Base-by-base conservation (phyloP, 1,140 invertebrate genomes). In the Sycophila sp. region DNA sequence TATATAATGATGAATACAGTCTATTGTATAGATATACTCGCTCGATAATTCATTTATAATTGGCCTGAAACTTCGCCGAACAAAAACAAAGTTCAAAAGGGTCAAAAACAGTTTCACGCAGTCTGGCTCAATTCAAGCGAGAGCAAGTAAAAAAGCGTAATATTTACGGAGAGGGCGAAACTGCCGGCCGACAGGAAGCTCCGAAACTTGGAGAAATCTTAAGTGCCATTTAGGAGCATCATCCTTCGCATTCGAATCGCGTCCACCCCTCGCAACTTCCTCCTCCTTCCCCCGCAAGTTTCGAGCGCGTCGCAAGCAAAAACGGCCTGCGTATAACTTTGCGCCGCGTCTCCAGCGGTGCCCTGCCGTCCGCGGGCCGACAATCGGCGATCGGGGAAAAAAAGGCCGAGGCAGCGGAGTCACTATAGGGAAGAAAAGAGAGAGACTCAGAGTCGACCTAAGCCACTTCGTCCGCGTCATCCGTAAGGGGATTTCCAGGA, bases 401-500 rank as follows among this genome's bases (percentile, higher is more conserved):
- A 53, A 28, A 51, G 15, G 26, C 51, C 11, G 8, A 10, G 7
- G 11, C 7, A 53, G 42, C 4, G 42, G 42, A 22, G 19, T 47
- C 42, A 8, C 19, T 47, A 22, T 47, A 22, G 19, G n/a, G 51
- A 30, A 53, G 51, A 53, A 53, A 53, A 53, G n/a, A 22, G 26
- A 53, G 19, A 24, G 51, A 30, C 24, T 28, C 7, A 7, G 38
- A 24, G 36, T 19, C 13, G 15, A 2, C 17, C 17, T 32, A 56
- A 36, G n/a, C 53, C 15, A 60, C 58, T 40, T 42, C 38, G 22
- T 60, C 58, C 22, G 58, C 38, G 36, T 42, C 58, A 45, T 59
- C 36, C 56, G 34, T 59, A 59, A 59, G 36, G 53, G 53, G 53
- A 34, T 56, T 56, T 56, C n/a, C n/a, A 36, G 53, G 53, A 36